Conservation (phyloP, 1,140 invertebrate species). For the Tribolium castaneum region DNA sequence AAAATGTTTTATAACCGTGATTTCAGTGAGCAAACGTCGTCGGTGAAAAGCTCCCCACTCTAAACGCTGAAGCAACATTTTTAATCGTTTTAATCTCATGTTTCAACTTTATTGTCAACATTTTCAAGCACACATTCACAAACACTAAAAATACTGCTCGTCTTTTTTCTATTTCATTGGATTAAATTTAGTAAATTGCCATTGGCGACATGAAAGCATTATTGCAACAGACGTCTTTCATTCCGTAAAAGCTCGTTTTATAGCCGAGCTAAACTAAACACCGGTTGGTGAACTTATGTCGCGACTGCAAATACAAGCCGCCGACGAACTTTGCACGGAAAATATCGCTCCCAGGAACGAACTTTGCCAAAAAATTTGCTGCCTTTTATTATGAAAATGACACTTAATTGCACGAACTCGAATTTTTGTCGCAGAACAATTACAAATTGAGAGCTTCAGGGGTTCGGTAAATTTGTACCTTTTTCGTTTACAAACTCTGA, state of each 20-base stretch:
- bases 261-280: slow-evolving; percentile 37
- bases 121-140: slow-evolving; percentile 1
- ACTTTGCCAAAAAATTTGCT: neutral
- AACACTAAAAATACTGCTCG: slow-evolving; percentile 5
- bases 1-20: slow-evolving; percentile 1
- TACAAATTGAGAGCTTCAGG: neutral
- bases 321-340: slow-evolving; percentile 9
- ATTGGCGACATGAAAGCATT: slow-evolving; percentile 44
- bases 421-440: neutral
- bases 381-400: neutral
- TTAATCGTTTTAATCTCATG: slow-evolving; percentile 3
- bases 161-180: slow-evolving; percentile 36
- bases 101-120: slow-evolving; percentile 15
- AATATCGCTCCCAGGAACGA: slow-evolving; percentile 2
- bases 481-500: neutral
- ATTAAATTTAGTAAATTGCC: slow-evolving; percentile 44
- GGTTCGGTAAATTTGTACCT: neutral
- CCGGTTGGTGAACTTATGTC: slow-evolving; percentile 36
- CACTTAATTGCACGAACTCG: neutral
- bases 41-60: neutral
- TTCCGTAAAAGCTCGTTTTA: slow-evolving; percentile 46
- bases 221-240: slow-evolving; percentile 42
- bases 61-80: neutral
- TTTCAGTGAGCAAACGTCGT: neutral
- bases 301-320: slow-evolving; percentile 44